A percentile compares a stretch with the other conserved stretches of the same genome.
These are phyloP conservation scores for Picathartes gymnocephalus DNA, from an alignment of 2,113 vertebrate species.

Conservation along the genomic window DNA sequence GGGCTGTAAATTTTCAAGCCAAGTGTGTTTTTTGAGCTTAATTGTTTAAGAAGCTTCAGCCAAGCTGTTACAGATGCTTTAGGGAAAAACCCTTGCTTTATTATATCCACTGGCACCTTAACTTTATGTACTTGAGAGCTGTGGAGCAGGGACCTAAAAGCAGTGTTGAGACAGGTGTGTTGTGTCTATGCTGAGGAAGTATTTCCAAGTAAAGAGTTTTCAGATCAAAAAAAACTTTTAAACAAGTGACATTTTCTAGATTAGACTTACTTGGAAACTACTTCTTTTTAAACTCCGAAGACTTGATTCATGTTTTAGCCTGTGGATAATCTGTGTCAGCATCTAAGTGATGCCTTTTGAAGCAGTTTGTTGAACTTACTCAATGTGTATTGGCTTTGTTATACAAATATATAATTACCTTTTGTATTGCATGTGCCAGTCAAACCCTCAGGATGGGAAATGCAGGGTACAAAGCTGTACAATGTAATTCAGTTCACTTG, in stretches of 20 bases:
- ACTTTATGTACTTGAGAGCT: not conserved
- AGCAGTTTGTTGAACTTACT: not conserved
- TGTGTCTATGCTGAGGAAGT: not conserved
- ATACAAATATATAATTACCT: not conserved
- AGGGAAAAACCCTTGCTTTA: not conserved
- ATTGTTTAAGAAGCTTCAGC: not conserved
- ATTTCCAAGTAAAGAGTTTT: not conserved
- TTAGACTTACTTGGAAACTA: not conserved
- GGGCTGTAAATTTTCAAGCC: not conserved
- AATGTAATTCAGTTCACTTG: not conserved
- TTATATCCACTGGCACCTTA: not conserved
- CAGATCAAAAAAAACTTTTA: not conserved
- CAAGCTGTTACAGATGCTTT: not conserved
- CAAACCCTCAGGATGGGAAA: not conserved
- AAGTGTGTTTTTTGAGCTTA: not conserved
- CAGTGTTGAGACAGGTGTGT: not conserved
- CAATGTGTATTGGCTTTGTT: not conserved
- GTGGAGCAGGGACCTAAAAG: not conserved
- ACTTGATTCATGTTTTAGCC: not conserved
- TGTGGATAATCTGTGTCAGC: not conserved
- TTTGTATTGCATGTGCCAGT: not conserved
- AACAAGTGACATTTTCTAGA: not conserved
- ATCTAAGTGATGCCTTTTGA: not conserved
- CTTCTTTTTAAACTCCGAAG: not conserved
- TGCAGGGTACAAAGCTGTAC: not conserved